Conservation (phyloP, 2,888 invertebrate species). For the Ernsta delagoae region DNA sequence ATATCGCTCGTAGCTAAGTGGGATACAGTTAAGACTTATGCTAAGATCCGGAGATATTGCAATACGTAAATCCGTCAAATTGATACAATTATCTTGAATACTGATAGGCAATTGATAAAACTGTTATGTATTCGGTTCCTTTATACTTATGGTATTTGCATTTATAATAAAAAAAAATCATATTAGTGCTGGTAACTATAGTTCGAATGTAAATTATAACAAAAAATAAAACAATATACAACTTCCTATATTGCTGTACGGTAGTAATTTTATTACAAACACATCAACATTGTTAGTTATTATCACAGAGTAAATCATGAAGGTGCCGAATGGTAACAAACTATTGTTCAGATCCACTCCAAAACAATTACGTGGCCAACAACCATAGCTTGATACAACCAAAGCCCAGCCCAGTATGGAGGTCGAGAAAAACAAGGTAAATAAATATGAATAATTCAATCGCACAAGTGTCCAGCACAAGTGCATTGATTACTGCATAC, state of each 20-base stretch:
- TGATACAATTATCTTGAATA: slow-evolving; percentile 30
- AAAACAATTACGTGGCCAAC: slow-evolving; percentile 2
- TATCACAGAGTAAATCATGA: not conserved
- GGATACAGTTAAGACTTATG: slow-evolving; percentile 6
- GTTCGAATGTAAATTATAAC: not conserved
- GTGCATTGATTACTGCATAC: slow-evolving; percentile 6
- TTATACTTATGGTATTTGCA: not conserved
- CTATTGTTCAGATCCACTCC: not conserved
- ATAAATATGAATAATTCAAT: slow-evolving; percentile 42
- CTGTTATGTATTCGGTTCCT: not conserved
- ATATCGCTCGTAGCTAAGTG: not conserved
- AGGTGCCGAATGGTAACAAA: not conserved
- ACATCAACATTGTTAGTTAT: not conserved
- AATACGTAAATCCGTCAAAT: slow-evolving; percentile 13
- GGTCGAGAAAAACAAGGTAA: slow-evolving; percentile 51
- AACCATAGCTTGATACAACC: slow-evolving; percentile 8
- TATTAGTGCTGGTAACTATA: not conserved
- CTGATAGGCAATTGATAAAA: slow-evolving; percentile 24
- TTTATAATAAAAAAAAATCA: not conserved
- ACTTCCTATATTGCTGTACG: not conserved
- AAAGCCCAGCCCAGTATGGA: slow-evolving; percentile 43
- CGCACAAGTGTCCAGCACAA: slow-evolving; percentile 34
- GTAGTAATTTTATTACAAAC: not conserved
- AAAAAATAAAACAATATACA: slow-evolving; percentile 4
- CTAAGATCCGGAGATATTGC: slow-evolving; percentile 16